Base-by-base conservation (phyloP, 2,113 vertebrate species). In the Chaetorhynchus papuensis region DNA sequence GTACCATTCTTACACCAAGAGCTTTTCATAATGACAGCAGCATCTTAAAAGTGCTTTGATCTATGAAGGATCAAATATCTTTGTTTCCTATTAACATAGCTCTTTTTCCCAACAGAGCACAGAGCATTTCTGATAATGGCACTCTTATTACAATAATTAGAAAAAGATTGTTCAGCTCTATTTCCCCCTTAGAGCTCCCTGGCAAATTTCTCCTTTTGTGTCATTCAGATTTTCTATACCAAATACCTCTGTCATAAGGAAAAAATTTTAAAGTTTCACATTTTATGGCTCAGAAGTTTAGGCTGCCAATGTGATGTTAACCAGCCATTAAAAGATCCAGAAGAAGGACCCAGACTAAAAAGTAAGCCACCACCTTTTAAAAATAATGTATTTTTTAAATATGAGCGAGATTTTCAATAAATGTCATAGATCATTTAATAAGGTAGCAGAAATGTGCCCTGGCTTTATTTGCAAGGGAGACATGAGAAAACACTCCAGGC, bases 131-230 rank as follows among this genome's bases (percentile, higher is more conserved):
- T 97, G 90, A 96, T 97, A 97, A 96, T 96, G 87, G 87, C 68
- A 47, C 76, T 97, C 97, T 95, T 97, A 95, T 95, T 96, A 92
- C 13, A 22, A 93, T 96, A 97, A 97, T 97, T 97, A 93, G 80
- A 91, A 96, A 97, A 98, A 96, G 79, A 95, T 80, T 97, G 94
- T 86, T 70, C 87, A 79, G 84, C 69, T 92, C 64, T 89, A 28
- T 86, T 97, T 91, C 78, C 39, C 61, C 33, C 37, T 68, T 86
- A 37, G 27, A 52, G 85, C 75, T 96, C 91, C 93, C 84, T 95
- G 85, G 71, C 88, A 91, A 96, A 91, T 93, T 87, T 94, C 68
- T 97, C 45, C 37, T 83, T 83, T 93, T 0, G 4, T 94, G 93
- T 95, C 54, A 83, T 77, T 93, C 66, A 81, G 44, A 53, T 77